Conservation (phyloP, 2,113 vertebrate genomes). For the Eonycteris spelaea region DNA sequence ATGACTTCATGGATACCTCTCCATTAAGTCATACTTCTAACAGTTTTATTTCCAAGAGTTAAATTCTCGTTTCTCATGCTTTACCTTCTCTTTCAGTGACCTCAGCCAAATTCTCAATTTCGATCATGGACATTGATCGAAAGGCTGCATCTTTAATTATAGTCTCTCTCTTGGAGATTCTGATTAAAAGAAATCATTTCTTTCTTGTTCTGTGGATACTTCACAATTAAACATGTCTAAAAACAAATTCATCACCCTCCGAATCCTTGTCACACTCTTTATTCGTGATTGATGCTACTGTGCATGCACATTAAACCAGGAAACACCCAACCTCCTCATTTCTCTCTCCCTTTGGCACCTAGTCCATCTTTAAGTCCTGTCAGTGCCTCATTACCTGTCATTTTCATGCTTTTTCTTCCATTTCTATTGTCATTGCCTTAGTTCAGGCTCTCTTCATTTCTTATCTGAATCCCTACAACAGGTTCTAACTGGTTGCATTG, state of each 20-base stretch:
- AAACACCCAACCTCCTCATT: neutral
- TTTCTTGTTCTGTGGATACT: neutral
- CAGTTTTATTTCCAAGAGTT: neutral
- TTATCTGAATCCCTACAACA: neutral
- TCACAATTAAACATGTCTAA: neutral
- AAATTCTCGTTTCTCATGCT: neutral
- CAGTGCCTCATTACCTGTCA: neutral
- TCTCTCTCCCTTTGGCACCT: neutral
- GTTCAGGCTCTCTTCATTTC: neutral
- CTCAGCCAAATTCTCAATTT: neutral
- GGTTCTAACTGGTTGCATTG: neutral
- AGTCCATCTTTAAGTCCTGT: neutral
- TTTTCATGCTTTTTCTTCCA: neutral
- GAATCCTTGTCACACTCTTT: neutral
- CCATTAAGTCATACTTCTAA: neutral
- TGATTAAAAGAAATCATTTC: neutral
- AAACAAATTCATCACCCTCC: neutral
- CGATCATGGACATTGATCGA: neutral
- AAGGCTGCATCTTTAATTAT: neutral
- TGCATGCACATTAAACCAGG: neutral
- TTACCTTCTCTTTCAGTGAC: neutral
- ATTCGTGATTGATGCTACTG: neutral
- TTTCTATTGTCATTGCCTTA: neutral
- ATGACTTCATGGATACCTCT: neutral
- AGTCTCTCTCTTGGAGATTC: neutral